Conservation (phyloP, 92 coral and sea anemone genomes). For the Palythoa grandis region DNA sequence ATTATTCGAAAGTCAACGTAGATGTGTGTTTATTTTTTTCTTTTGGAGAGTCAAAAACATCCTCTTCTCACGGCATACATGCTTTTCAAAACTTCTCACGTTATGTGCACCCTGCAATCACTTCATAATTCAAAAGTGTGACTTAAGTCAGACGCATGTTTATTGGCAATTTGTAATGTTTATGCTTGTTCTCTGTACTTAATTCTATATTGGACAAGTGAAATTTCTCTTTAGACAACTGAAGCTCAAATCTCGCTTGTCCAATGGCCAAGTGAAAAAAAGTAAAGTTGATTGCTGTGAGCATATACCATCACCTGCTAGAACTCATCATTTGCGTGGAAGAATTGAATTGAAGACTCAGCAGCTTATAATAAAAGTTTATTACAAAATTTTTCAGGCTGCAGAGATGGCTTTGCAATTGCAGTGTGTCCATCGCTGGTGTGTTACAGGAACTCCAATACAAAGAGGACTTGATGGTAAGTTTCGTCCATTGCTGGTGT, state of each 20-base stretch:
- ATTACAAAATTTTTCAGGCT: slow-evolving; percentile 61
- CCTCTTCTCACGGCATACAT: neutral
- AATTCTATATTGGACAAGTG: too few relatives aligned
- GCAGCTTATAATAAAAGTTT: neutral
- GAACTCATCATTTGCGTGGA: too few relatives aligned
- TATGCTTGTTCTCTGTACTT: too few relatives aligned
- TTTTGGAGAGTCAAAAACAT: neutral
- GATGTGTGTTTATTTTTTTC: neutral
- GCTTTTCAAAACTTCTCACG: neutral
- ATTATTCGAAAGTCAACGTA: neutral
- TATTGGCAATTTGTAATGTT: too few relatives aligned
- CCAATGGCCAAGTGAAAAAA: too few relatives aligned
- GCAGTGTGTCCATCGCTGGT: slow-evolving; percentile 87
- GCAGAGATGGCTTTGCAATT: slow-evolving; percentile 92
- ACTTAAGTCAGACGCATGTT: neutral
- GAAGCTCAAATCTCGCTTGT: too few relatives aligned
- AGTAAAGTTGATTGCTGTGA: too few relatives aligned
- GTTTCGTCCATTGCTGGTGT: too few relatives aligned
- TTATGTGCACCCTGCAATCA: neutral
- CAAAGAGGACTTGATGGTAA: slow-evolving; percentile 76
- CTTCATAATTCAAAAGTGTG: neutral
- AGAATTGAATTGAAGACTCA: neutral
- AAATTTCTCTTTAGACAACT: too few relatives aligned
- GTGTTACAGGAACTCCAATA: slow-evolving; percentile 98
- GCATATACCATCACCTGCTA: too few relatives aligned